Evolutionary conservation across 23 tunicate genomes (phyloP).

Genomic region (Trididemnum clinides): DNA sequence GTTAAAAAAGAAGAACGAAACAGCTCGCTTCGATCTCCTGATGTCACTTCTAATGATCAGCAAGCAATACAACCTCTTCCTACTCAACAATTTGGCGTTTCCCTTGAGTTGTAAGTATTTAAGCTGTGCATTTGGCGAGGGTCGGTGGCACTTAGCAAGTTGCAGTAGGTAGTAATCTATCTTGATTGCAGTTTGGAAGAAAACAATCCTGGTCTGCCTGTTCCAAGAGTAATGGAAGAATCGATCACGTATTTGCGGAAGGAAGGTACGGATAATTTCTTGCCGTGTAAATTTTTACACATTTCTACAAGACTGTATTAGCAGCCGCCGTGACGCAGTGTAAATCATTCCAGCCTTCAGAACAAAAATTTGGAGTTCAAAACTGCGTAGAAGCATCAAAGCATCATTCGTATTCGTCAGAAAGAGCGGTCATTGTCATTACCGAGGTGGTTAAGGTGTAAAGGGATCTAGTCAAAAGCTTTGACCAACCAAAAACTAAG

Average conservation of each 20-base stretch:
- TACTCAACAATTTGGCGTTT: conserved; percentile 89
- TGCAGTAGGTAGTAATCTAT: background rate
- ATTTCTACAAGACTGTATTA: background rate
- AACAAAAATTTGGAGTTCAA: too few relatives aligned
- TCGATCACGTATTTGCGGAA: conserved; percentile 52
- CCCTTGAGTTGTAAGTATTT: conserved; percentile 70
- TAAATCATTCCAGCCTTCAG: background rate
- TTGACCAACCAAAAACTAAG: too few relatives aligned
- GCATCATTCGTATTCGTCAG: too few relatives aligned
- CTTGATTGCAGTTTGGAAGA: conserved; percentile 52
- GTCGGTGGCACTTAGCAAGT: background rate
- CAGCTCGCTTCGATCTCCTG: background rate
- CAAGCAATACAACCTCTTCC: conserved; percentile 62
- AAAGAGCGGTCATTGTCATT: too few relatives aligned
- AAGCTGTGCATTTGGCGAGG: background rate
- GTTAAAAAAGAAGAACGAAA: background rate
- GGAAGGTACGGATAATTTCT: conserved; percentile 42
- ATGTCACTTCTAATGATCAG: conserved; percentile 51
- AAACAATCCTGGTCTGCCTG: conserved; percentile 80
- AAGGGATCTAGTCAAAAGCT: too few relatives aligned
- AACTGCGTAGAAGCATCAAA: too few relatives aligned
- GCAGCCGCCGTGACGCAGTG: too few relatives aligned
- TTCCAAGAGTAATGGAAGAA: conserved; percentile 87
- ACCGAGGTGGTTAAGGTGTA: too few relatives aligned
- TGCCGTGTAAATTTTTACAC: background rate